Evolutionary conservation across 2,888 invertebrate species (phyloP).

Genomic region (Autographa gamma): DNA sequence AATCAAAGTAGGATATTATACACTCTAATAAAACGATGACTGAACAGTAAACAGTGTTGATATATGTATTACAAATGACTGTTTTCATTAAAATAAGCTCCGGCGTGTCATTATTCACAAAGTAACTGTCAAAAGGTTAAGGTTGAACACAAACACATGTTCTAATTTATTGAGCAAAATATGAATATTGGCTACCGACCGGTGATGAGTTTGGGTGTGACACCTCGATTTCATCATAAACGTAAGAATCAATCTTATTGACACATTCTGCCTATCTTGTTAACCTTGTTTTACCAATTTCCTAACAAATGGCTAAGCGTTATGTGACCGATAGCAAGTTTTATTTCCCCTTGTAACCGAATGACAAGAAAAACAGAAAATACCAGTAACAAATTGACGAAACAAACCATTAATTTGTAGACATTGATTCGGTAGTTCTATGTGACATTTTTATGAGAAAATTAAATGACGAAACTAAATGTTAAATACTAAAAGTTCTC

Average conservation of each 20-base stretch:
- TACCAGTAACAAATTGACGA: constrained; percentile 10
- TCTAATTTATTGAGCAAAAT: constrained; percentile 29
- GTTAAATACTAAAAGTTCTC: neutral
- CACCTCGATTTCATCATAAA: constrained; percentile 39
- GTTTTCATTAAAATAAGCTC: constrained; percentile 6
- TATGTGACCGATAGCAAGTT: constrained; percentile 31
- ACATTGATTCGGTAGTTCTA: neutral
- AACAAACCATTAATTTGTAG: constrained; percentile 16
- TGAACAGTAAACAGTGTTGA: neutral
- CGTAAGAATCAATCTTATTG: constrained; percentile 54
- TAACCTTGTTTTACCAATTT: constrained; percentile 59
- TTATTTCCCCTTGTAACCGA: constrained; percentile 36
- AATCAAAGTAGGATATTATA: too few species aligned
- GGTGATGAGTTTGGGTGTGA: constrained; percentile 29
- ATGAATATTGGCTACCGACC: constrained; percentile 24
- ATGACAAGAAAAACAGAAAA: constrained; percentile 39
- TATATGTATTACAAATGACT: neutral
- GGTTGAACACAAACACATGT: neutral
- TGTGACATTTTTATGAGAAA: neutral
- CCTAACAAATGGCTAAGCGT: constrained; percentile 41
- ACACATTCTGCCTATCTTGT: constrained; percentile 51
- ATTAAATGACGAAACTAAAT: neutral
- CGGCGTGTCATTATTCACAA: neutral
- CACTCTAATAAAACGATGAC: too few species aligned
- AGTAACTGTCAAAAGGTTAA: constrained; percentile 5